Conservation (phyloP, 2,888 invertebrate species). For the Cataglyphis cursor region DNA sequence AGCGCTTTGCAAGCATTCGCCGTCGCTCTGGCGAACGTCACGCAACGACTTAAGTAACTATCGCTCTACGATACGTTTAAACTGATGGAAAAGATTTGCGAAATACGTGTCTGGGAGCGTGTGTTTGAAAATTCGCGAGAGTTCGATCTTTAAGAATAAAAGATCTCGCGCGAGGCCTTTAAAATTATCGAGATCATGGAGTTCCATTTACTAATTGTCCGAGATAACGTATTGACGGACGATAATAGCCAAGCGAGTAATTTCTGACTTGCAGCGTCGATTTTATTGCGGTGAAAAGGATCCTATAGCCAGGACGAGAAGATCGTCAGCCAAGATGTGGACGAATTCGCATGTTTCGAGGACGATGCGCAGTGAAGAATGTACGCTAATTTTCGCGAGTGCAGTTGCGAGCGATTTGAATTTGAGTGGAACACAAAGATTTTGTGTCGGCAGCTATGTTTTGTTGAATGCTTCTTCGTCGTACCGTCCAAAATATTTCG, state of each 20-base stretch:
- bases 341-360: slow-evolving; percentile 13
- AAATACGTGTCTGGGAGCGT: background rate
- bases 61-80: slow-evolving; percentile 64
- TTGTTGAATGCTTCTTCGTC: slow-evolving; percentile 77
- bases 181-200: background rate
- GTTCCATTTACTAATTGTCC: background rate
- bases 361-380: slow-evolving; percentile 21
- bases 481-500: slow-evolving; percentile 80
- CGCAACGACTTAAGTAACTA: slow-evolving; percentile 95
- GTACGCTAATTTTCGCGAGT: slow-evolving; percentile 45
- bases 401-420: slow-evolving; percentile 69
- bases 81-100: background rate
- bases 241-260: background rate
- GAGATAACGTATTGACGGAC: background rate
- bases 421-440: slow-evolving; percentile 65
- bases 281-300: slow-evolving; percentile 14
- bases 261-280: background rate
- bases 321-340: background rate
- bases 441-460: slow-evolving; percentile 64
- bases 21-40: slow-evolving; percentile 98
- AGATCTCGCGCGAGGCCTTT: slow-evolving; percentile 22
- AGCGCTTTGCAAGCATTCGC: slow-evolving; percentile 99
- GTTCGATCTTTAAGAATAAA: background rate
- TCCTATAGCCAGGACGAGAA: slow-evolving; percentile 38
- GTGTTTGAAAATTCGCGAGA: background rate